Base-by-base conservation (phyloP, 2,113 vertebrate species). In the Phaethornis superciliosus region DNA sequence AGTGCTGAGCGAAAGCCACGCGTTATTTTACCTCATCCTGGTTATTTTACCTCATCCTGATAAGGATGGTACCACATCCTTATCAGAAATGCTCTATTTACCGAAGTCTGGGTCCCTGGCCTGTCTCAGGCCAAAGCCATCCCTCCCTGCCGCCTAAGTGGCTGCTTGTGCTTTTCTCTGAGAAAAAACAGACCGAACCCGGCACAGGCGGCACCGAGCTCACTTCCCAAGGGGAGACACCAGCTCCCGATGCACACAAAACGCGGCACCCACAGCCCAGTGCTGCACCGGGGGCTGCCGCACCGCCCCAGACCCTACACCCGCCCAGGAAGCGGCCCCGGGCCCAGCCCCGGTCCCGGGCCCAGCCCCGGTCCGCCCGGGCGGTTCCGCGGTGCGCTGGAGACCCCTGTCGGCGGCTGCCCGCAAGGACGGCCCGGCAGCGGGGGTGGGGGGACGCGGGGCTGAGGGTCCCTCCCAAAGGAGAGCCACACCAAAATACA, bases 371-470 rank as follows among this genome's bases (percentile, higher is more conserved):
- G 15, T 19, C 49, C 26, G 24, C 11, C 22, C 49, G 49, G 49
- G 24, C 59, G 88, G 90, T 98, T 99, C 94, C 98, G 97, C 98
- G 98, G 98, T 99, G 97, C 98, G 98, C 98, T 98, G 98, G 98
- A 98, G 99, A 98, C 99, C 98, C 98, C 99, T 99, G 97, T 99
- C 97, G 99, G 98, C 97, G 6, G 22, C 67, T 4, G 54, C 1
- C 14, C 1, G 84, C 79, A 88, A 62, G 54, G 79, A 52, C 52
- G 28, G 5, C 44, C 44, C 40, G 72, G 46, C 22, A 21, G 33
- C 19, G n/a, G 26, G 17, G 23, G 35, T 12, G 10, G 49, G 35
- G 23, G 19, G 17, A 27, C 8, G 23, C 46, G 46, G 46, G 46
- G 40, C 19, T 5, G n/a, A n/a, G 26, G 2, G 55, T 20, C 30